These are phyloP conservation scores for Drosophila tanythrix DNA, from an alignment of 2,888 invertebrate genomes.

Conservation along the genomic window DNA sequence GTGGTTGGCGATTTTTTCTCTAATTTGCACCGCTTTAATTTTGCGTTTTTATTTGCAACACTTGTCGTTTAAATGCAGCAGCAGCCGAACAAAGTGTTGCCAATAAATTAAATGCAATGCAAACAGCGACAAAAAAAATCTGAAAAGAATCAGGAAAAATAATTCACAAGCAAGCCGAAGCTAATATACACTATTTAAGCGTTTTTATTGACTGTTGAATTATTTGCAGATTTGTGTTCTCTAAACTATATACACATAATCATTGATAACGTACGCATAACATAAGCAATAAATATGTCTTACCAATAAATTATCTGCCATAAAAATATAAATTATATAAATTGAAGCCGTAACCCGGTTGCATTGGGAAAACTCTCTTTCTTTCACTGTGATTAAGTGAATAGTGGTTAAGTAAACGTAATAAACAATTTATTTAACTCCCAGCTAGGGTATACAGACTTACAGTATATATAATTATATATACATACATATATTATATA, in stretches of 20 bases:
- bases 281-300: background rate
- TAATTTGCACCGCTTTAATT: conserved; percentile 80
- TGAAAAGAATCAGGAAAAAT: conserved; percentile 8
- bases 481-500: background rate
- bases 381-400: background rate
- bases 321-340: background rate
- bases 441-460: conserved; percentile 20
- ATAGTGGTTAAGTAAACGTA: conserved; percentile 1
- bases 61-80: conserved; percentile 79
- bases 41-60: conserved; percentile 79
- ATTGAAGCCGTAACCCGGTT: background rate
- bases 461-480: background rate
- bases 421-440: conserved; percentile 25
- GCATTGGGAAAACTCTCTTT: background rate
- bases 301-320: background rate
- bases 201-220: background rate
- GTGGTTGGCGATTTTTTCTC: conserved; percentile 56
- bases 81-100: conserved; percentile 73
- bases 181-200: conserved; percentile 27
- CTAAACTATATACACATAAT: too few species aligned
- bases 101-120: conserved; percentile 73
- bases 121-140: conserved; percentile 34
- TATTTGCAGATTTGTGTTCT: too few species aligned
- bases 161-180: conserved; percentile 12
- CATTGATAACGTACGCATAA: background rate